Conservation (phyloP, 2,113 vertebrate species). For the Hylia prasina region DNA sequence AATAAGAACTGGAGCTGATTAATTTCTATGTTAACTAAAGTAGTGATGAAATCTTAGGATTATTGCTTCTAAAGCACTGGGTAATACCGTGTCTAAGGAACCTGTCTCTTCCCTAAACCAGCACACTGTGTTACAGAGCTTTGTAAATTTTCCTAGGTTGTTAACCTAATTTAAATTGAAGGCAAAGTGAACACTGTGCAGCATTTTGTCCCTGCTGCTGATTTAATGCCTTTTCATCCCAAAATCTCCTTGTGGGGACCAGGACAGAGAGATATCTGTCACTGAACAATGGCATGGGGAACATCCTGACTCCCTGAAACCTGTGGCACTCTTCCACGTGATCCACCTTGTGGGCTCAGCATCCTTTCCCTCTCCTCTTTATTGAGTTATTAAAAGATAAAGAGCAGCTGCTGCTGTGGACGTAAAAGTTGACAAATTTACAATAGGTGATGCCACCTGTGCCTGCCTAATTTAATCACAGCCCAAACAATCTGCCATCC, state of each 20-base stretch:
- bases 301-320: not conserved
- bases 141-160: not conserved
- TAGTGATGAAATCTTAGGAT: not conserved
- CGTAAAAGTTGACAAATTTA: constrained; percentile 16
- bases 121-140: not conserved
- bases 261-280: not conserved
- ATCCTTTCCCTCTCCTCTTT: not conserved
- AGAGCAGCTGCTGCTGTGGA: constrained; percentile 11
- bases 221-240: not conserved
- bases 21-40: not conserved
- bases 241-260: not conserved
- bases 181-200: not conserved
- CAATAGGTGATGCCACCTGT: constrained; percentile 41
- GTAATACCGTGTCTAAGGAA: fast-evolving
- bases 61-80: not conserved
- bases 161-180: not conserved
- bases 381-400: not conserved
- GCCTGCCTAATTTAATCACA: constrained; percentile 10
- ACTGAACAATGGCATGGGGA: not conserved
- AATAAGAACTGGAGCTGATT: not conserved
- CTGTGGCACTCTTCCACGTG: not conserved
- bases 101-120: not conserved
- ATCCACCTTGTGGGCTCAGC: not conserved
- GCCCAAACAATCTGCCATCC: constrained; percentile 7
- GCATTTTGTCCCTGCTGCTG: not conserved